Percentiles rank a stretch among this genome's conserved stretches.
phyloP scores from a whole-genome alignment of 1,140 invertebrate species.

The Mylabris phalerata region DNA sequence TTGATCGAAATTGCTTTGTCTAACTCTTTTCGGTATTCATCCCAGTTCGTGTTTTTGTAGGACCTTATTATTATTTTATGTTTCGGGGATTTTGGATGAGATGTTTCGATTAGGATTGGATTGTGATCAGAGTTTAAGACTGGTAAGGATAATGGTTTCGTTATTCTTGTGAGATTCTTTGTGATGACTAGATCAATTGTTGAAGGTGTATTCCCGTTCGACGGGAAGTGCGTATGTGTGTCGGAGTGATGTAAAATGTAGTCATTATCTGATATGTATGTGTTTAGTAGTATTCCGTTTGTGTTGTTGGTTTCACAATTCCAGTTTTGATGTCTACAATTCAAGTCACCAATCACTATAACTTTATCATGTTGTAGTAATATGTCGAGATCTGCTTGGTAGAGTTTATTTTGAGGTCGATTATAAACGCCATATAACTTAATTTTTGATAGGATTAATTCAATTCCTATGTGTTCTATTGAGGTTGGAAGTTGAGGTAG shows the following conservation, averaged over 20 bases:
- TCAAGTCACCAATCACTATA: not conserved
- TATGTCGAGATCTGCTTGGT: not conserved
- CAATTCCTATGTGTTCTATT: not conserved
- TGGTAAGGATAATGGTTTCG: not conserved
- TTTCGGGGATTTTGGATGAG: too few species aligned
- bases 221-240: too few species aligned
- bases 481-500: not conserved
- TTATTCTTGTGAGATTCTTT: too few species aligned
- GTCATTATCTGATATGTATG: not conserved
- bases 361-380: not conserved
- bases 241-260: too few species aligned
- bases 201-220: too few species aligned
- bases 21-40: too few species aligned
- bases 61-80: too few species aligned
- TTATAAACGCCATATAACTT: not conserved
- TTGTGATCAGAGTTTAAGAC: not conserved
- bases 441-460: not conserved
- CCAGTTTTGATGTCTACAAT: not conserved
- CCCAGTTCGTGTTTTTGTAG: too few species aligned
- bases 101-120: not conserved
- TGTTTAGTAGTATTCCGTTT: not conserved
- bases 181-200: too few species aligned
- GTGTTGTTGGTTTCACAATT: not conserved
- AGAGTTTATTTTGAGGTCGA: not conserved
- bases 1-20: too few species aligned